Evolutionary conservation across 1,140 invertebrate genomes (phyloP).

Genomic region (Drosophila pandora): DNA sequence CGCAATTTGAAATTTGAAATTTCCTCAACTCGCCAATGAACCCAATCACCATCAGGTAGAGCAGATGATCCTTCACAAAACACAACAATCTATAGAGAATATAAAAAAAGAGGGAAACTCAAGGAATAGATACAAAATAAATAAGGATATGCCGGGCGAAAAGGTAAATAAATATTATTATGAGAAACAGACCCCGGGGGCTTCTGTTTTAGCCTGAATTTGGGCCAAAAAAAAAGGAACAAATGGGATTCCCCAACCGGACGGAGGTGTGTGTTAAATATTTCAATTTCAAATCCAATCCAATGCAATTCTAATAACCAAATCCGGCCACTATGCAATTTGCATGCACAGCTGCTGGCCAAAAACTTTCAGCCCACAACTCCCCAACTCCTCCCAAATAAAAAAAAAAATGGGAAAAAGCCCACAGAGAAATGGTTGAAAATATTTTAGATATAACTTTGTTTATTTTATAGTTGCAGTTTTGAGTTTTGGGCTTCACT

Average conservation of each 20-base stretch:
- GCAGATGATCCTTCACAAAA: background rate
- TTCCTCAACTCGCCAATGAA: slow-evolving; percentile 13
- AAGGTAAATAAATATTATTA: slow-evolving; percentile 1
- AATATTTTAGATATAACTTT: slow-evolving; percentile 70
- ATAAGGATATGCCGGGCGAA: background rate
- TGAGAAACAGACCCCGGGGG: background rate
- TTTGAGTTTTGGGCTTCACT: slow-evolving; percentile 12
- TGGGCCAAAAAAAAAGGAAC: background rate
- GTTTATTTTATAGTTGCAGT: slow-evolving; percentile 47
- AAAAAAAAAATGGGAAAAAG: background rate
- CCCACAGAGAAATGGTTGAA: slow-evolving; percentile 23
- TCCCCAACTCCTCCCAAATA: background rate
- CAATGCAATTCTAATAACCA: slow-evolving; percentile 76
- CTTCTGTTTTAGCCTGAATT: background rate
- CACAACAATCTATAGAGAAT: too few relatives aligned
- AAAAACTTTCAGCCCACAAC: slow-evolving; percentile 22
- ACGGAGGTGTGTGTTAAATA: slow-evolving; percentile 68
- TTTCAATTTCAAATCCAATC: slow-evolving; percentile 79
- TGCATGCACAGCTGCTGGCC: slow-evolving; percentile 70
- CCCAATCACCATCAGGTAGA: slow-evolving; percentile 32
- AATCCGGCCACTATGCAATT: slow-evolving; percentile 70
- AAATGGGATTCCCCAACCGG: slow-evolving; percentile 4
- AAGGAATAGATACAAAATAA: background rate
- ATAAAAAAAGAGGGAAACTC: too few relatives aligned
- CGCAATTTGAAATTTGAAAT: slow-evolving; percentile 56